phyloP scores from a whole-genome alignment of 2,113 vertebrate species.

The Ovis canadensis region DNA sequence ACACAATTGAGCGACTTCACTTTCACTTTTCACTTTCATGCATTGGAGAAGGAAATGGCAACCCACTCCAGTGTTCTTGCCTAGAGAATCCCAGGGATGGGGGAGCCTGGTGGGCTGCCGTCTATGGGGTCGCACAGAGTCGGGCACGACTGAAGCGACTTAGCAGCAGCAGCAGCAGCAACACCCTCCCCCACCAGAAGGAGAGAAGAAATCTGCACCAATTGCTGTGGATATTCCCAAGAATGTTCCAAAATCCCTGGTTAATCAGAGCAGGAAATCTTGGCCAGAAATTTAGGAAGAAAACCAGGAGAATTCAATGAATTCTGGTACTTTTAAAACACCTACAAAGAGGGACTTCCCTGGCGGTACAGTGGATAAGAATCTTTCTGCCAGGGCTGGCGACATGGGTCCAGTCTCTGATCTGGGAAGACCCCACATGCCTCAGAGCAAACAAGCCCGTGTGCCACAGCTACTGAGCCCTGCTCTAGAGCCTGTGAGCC shows the following conservation, averaged over 20 bases:
- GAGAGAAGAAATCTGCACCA: background rate
- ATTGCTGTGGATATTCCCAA: background rate
- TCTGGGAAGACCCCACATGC: background rate
- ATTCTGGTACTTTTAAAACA: background rate
- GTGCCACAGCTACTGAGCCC: background rate
- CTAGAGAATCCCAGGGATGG: no score
- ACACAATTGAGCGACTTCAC: no score
- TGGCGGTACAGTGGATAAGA: background rate
- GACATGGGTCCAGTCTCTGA: background rate
- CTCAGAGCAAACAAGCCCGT: accelerated
- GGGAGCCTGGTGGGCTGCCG: no score
- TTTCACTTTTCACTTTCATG: no score
- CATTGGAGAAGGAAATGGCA: no score
- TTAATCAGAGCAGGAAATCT: background rate
- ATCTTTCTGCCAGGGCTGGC: background rate
- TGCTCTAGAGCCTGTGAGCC: background rate
- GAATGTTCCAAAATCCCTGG: background rate
- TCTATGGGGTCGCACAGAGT: no score
- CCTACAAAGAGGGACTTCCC: background rate
- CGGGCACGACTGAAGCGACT: accelerated
- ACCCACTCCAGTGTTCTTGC: no score
- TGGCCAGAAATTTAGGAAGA: background rate
- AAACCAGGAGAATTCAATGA: background rate
- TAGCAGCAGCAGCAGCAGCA: background rate
- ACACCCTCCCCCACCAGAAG: background rate